Conservation (phyloP, 2,888 invertebrate species). For the Hyposoter dolosus region DNA sequence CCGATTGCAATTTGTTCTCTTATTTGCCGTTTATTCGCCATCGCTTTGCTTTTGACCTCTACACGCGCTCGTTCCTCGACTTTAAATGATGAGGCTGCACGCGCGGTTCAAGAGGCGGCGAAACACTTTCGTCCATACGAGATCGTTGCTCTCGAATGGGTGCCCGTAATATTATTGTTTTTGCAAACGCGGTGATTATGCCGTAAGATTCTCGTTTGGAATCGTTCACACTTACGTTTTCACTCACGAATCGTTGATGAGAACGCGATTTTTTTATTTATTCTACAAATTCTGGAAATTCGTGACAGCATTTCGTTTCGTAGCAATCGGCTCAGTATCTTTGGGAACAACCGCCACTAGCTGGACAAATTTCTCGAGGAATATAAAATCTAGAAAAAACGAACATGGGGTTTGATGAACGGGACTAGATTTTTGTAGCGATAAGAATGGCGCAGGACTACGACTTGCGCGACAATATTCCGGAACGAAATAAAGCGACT, state of each 20-base stretch:
- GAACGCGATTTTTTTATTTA: neutral
- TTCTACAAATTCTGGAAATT: neutral
- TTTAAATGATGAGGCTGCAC: conserved; percentile 27
- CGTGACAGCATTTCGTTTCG: neutral
- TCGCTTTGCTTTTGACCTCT: conserved; percentile 34
- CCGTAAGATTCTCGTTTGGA: neutral
- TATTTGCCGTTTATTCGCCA: conserved; percentile 72
- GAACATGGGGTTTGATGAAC: conserved; percentile 60
- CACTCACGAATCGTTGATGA: neutral
- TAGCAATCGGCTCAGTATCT: neutral
- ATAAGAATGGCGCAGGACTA: conserved; percentile 47
- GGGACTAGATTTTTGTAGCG: conserved; percentile 62
- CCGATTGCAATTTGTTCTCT: conserved; percentile 81
- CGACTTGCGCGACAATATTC: conserved; percentile 46
- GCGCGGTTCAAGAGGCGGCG: neutral
- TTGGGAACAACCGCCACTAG: neutral
- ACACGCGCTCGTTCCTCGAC: conserved; percentile 44
- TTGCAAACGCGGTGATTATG: neutral
- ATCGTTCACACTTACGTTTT: neutral
- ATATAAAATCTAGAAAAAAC: neutral
- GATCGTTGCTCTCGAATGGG: conserved; percentile 27
- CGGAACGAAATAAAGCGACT: conserved; percentile 56
- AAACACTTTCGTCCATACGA: neutral
- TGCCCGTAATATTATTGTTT: neutral
- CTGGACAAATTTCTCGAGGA: conserved; percentile 17